phyloP scores from a whole-genome alignment of 1,140 invertebrate genomes.

The Drosophila elegans region DNA sequence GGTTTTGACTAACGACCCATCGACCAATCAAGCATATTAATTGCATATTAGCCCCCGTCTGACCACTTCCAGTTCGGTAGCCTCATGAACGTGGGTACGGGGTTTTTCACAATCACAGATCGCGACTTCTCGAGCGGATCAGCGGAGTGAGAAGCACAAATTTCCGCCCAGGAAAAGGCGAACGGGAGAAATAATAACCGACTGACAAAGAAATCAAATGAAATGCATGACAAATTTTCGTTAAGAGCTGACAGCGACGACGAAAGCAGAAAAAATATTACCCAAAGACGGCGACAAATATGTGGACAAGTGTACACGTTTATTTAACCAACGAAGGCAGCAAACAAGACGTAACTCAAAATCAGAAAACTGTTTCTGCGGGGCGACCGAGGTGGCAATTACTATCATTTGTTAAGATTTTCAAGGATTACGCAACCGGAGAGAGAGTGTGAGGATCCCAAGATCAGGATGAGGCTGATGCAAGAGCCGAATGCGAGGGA shows the following conservation, averaged over 20 bases:
- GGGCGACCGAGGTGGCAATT: slow-evolving; percentile 8
- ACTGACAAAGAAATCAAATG: slow-evolving; percentile 46
- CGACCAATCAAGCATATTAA: slow-evolving; percentile 23
- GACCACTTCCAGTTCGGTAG: slow-evolving; percentile 30
- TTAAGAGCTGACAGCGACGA: slow-evolving; percentile 8
- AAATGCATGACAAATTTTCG: slow-evolving; percentile 55
- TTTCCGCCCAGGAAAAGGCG: slow-evolving; percentile 45
- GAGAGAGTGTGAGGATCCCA: neutral
- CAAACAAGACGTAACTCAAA: slow-evolving; percentile 6
- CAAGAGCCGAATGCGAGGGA: slow-evolving; percentile 5
- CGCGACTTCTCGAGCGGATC: neutral
- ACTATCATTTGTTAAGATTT: slow-evolving; percentile 29
- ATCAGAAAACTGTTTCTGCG: slow-evolving; percentile 21
- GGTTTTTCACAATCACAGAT: slow-evolving; percentile 19
- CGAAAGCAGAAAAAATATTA: slow-evolving; percentile 14
- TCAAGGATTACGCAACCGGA: slow-evolving; percentile 27
- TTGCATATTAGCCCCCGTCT: slow-evolving; percentile 13
- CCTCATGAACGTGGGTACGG: slow-evolving; percentile 5
- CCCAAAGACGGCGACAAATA: slow-evolving; percentile 12
- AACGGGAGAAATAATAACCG: slow-evolving; percentile 13
- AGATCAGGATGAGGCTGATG: slow-evolving; percentile 28
- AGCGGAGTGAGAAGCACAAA: slow-evolving; percentile 10
- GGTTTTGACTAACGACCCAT: slow-evolving; percentile 3
- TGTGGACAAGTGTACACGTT: slow-evolving; percentile 18
- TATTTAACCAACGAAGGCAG: slow-evolving; percentile 1